Base-by-base conservation (phyloP, 2,113 vertebrate species). In the mouse (Mus musculus) region DNA sequence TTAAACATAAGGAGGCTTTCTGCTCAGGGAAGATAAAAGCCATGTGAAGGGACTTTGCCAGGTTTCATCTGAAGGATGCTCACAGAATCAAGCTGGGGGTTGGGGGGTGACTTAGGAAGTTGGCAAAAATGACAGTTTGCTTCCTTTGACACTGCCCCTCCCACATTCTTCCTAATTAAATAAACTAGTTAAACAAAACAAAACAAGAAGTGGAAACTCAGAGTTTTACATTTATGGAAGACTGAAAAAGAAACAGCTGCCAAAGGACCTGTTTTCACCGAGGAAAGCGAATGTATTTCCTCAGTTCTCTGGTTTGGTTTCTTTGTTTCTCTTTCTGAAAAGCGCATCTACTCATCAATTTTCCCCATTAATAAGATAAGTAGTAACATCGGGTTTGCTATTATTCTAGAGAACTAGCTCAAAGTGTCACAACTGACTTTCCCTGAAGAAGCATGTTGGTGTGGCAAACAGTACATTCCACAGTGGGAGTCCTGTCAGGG, bases 1-100 rank as follows among this genome's bases (percentile, higher is more conserved):
- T 93, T 95, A 87, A 91, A 93, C 16, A 73, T 91, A 78, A 61
- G 42, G 89, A 54, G 56, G 63, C 28, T 78, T 89, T 80, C 76
- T 76, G 84, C 81, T 78, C 30, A 86, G 54, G 75, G 69, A 71
- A 80, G 59, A 77, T 20, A 78, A 96, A 95, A 94, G 65, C 20
- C 30, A 30, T 5, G 30, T 26, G 49, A 42, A 76, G 67, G 30
- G 71, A 82, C 61, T 72, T n/a, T 77, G 49, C 26, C 33, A 20
- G 36, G 42, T 65, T 63, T 73, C 46, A 22, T 77, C 39, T 6
- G 17, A 2, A 56, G 63, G 24, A 49, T 22, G 71, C 59, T 76
- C 39, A 52, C 10, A 61, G 26, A 61, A 59, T 33, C 33, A 52
- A 42, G 71, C 36, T 46, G 16, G n/a, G 26, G 42, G 71, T 42